These are phyloP conservation scores for Ibidorhyncha struthersii DNA, from an alignment of 2,113 vertebrate species.

Conservation along the genomic window DNA sequence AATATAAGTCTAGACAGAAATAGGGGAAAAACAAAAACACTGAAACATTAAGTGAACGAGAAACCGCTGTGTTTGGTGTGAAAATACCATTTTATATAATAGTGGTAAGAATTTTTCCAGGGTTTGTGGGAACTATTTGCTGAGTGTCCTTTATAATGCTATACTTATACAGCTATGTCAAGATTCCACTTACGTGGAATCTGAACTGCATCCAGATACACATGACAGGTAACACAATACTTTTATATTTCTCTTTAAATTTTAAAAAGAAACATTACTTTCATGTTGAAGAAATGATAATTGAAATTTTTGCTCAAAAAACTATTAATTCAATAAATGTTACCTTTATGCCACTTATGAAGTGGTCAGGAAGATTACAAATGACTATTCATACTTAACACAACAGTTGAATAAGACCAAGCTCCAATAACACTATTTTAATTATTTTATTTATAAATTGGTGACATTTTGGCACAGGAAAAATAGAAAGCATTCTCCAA, in stretches of 20 bases:
- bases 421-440: not conserved
- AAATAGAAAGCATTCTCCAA: not conserved
- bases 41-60: not conserved
- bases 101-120: not conserved
- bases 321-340: not conserved
- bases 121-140: not conserved
- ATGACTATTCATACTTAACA: not conserved
- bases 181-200: not conserved
- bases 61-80: not conserved
- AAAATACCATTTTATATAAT: not conserved
- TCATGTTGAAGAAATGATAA: not conserved
- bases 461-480: not conserved
- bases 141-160: not conserved
- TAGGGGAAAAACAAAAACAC: not conserved
- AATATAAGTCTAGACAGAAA: not conserved
- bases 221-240: not conserved
- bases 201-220: not conserved
- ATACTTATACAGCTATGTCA: not conserved
- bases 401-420: not conserved
- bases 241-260: not conserved
- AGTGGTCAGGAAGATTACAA: not conserved
- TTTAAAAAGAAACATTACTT: not conserved
- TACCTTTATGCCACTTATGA: not conserved
- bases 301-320: not conserved
- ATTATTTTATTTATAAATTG: not conserved